Percentiles rank a stretch among this genome's conserved stretches.
phyloP scores from a whole-genome alignment of 2,113 vertebrate genomes.

The Platysteira castanea region DNA sequence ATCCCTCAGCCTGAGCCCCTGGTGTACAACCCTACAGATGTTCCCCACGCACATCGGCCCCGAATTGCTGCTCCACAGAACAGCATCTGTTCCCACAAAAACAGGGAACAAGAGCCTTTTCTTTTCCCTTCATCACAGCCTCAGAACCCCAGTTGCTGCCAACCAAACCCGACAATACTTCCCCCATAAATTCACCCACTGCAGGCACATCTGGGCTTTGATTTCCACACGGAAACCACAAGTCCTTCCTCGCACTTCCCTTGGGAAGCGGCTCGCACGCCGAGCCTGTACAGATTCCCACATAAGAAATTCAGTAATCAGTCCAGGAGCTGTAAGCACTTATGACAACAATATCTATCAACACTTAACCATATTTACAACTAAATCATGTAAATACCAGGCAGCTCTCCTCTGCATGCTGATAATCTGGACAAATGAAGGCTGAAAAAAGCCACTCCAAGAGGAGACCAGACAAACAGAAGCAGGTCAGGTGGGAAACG shows the following conservation, averaged over 20 bases:
- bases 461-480: background rate
- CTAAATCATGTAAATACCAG: slow-evolving; percentile 51
- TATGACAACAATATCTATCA: slow-evolving; percentile 54
- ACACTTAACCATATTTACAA: slow-evolving; percentile 36
- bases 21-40: background rate
- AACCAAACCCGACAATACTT: background rate
- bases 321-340: slow-evolving; percentile 22
- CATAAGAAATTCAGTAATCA: slow-evolving; percentile 13
- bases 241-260: background rate
- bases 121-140: background rate
- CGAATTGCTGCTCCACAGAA: rapidly evolving
- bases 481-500: background rate
- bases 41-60: rapidly evolving
- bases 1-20: background rate
- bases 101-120: background rate
- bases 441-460: background rate
- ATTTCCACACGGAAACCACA: background rate
- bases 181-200: background rate
- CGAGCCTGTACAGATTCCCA: background rate
- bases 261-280: background rate
- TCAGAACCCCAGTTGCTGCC: background rate
- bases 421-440: background rate
- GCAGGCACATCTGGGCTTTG: background rate
- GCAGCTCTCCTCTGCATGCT: slow-evolving; percentile 1
- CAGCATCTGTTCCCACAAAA: background rate